Conservation (phyloP, 2,888 invertebrate genomes). For the Notodonta dromedarius region DNA sequence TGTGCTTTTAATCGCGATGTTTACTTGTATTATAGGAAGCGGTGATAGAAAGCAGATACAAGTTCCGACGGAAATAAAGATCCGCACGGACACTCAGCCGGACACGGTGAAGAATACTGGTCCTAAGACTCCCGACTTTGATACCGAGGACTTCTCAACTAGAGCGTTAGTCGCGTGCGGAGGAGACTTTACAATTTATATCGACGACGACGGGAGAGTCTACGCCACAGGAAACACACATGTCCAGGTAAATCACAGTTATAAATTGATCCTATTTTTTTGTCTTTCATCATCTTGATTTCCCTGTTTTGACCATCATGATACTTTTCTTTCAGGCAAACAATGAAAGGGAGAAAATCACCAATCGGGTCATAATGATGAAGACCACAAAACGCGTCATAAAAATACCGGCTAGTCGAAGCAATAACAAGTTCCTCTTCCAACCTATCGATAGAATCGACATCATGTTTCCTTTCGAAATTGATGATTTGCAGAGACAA, state of each 20-base stretch:
- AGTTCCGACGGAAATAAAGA: constrained; percentile 82
- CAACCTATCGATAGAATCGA: constrained; percentile 71
- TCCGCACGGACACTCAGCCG: constrained; percentile 61
- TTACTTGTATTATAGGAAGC: constrained; percentile 63
- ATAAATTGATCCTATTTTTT: neutral
- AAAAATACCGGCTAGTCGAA: constrained; percentile 83
- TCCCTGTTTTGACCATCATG: neutral
- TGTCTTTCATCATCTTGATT: neutral
- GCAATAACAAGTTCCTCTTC: constrained; percentile 69
- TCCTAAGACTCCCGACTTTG: constrained; percentile 50
- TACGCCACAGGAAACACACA: constrained; percentile 90
- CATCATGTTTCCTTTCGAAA: constrained; percentile 71
- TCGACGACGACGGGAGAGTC: constrained; percentile 86
- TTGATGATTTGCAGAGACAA: constrained; percentile 58
- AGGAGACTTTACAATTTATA: constrained; percentile 90
- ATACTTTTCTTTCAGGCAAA: constrained; percentile 78
- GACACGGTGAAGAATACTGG: constrained; percentile 52
- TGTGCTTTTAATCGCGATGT: constrained; percentile 5
- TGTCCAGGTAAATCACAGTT: constrained; percentile 53
- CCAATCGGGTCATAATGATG: constrained; percentile 86
- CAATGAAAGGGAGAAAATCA: constrained; percentile 82
- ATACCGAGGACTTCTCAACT: constrained; percentile 49
- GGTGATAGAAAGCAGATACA: constrained; percentile 85
- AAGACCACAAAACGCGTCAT: constrained; percentile 90
- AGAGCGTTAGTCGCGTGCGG: constrained; percentile 86